phyloP scores from a whole-genome alignment of 2,113 vertebrate species.

The Pluvialis apricaria region DNA sequence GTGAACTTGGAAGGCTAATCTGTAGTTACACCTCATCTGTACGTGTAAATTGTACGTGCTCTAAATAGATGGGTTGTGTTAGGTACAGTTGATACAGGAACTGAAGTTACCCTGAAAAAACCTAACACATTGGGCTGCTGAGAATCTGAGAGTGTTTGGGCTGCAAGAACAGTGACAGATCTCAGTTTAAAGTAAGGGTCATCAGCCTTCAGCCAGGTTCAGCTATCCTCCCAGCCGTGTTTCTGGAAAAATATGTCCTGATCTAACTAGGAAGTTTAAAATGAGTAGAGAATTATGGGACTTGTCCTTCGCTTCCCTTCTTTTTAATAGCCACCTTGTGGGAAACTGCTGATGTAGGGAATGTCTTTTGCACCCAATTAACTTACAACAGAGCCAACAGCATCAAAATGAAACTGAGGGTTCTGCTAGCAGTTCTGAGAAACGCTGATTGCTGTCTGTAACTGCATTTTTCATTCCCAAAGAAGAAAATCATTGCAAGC shows the following conservation, averaged over 20 bases:
- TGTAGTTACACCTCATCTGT: background rate
- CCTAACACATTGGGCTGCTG: background rate
- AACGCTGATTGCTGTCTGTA: background rate
- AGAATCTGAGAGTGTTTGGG: background rate
- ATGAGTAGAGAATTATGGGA: background rate
- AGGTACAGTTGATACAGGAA: background rate
- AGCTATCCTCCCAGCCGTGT: background rate
- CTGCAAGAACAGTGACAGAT: background rate
- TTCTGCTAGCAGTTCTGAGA: background rate
- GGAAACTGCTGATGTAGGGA: background rate
- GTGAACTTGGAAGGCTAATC: background rate
- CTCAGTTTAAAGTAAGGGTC: background rate
- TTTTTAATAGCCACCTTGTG: background rate
- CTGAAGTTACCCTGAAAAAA: background rate
- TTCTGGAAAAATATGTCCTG: background rate
- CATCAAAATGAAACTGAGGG: background rate
- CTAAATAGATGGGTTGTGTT: background rate
- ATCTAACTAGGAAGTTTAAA: background rate
- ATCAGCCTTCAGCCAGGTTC: background rate
- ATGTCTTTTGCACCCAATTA: background rate
- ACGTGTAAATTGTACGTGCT: background rate
- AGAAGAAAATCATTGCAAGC: background rate
- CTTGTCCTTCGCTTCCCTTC: background rate
- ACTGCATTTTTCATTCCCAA: background rate
- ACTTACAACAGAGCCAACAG: background rate